A percentile compares a stretch with the other conserved stretches of the same genome.
Evolutionary conservation across 2,797 vertebrate species (phyloP).

Genomic region (Moxostoma hubbsi): DNA sequence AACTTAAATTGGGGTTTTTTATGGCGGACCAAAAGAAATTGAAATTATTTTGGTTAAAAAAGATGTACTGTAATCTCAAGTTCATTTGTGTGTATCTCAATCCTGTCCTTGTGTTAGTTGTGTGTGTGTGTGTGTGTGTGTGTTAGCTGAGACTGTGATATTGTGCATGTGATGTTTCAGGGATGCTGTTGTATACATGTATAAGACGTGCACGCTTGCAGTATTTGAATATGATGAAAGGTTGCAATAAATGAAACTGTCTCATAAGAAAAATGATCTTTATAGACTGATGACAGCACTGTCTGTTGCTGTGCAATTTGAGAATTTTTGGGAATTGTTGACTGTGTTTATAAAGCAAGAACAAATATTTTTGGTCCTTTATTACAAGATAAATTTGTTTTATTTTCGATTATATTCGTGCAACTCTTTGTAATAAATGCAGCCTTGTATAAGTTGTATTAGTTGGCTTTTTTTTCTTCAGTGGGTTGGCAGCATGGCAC

Average conservation of each 20-base stretch:
- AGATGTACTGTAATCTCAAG: not conserved
- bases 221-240: not conserved
- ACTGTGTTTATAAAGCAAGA: not conserved
- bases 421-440: constrained; percentile 32
- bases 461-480: not conserved
- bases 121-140: no score
- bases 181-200: no score
- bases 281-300: not conserved
- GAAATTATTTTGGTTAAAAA: not conserved
- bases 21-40: not conserved
- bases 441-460: not conserved
- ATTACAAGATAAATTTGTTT: not conserved
- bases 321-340: not conserved
- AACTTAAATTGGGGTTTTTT: constrained; percentile 10
- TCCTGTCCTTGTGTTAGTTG: no score
- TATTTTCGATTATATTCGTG: not conserved
- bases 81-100: constrained; percentile 3
- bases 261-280: no score
- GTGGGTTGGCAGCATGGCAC: no score
- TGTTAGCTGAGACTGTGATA: not conserved
- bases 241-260: not conserved
- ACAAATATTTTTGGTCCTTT: not conserved
- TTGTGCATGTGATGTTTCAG: constrained; percentile 14
- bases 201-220: not conserved
- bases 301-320: not conserved